Base-by-base conservation (phyloP, 1,140 invertebrate species). In the Eulimnadia texana region DNA sequence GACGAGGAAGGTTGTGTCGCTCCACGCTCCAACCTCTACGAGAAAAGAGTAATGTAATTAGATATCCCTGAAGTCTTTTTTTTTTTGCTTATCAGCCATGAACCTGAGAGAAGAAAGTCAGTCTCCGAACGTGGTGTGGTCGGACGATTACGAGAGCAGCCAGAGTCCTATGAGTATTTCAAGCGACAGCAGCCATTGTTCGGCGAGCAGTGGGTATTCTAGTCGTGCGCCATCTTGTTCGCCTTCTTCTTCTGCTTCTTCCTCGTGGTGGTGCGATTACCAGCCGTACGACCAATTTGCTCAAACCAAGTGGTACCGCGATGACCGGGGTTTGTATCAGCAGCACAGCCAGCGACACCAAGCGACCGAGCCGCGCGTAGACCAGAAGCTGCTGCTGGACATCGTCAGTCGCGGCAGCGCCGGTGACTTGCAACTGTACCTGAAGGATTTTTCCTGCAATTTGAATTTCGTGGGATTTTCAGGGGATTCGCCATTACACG, bases 401-500 rank as follows among this genome's bases (percentile, higher is more conserved):
- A 33, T 33, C 2, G 55, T 57, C 0, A 23, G 33, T 2, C 25
- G 55, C 1, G 55, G 33, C 22, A 33, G 29, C 22, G 25, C 27
- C n/a, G 28, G n/a, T 1, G 20, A 51, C 11, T 28, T 50, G 23
- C 47, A 50, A 42, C 47, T 28, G n/a, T 60, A 50, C 29, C 11
- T 50, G 42, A 50, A 24, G 25, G 50, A 60, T 22, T 49, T 19
- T 27, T 33, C 58, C 19, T 19, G 29, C 58, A 42, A 52, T 25
- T 69, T 77, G 13, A 76, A 78, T 66, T 64, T 70, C 29, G 73
- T 70, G 52, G 76, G 77, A 66, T 69, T 71, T 56, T 74, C 77
- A 61, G 77, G 77, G 3, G 73, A 77, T 63, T 78, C 77, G 23
- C 71, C 75, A 0, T 66, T 79, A 11, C 78, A 79, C 66, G 72